A percentile compares a stretch with the other conserved stretches of the same genome.
These are phyloP conservation scores for Falco concolor DNA, from an alignment of 2,797 vertebrate genomes.

Conservation along the genomic window DNA sequence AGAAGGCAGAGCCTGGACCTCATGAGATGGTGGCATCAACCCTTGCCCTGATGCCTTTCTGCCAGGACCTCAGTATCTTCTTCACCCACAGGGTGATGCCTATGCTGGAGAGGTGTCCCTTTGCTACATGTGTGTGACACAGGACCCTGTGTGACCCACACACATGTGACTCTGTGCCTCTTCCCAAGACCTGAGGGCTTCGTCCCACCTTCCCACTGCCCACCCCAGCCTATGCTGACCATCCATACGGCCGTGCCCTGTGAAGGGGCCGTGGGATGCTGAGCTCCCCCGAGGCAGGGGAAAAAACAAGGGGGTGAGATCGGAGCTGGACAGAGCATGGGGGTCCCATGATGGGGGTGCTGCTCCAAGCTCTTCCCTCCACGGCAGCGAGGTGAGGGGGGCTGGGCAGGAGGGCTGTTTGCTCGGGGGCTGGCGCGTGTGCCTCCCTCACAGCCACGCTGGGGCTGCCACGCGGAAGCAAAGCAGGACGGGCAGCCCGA, in stretches of 20 bases:
- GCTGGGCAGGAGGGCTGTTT: not conserved
- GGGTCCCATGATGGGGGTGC: not conserved
- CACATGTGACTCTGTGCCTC: accelerated
- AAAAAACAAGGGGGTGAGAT: not conserved
- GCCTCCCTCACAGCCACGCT: not conserved
- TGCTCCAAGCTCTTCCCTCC: not conserved
- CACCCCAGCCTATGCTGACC: not conserved
- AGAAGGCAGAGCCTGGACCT: not conserved
- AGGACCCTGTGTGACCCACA: not conserved
- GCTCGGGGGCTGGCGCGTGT: not conserved
- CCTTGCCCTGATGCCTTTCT: not conserved
- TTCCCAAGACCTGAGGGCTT: not conserved
- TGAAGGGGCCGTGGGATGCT: accelerated
- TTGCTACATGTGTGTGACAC: accelerated
- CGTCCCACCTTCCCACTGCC: not conserved
- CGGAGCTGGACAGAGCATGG: accelerated
- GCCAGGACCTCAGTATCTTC: not conserved
- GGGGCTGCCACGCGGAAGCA: not conserved
- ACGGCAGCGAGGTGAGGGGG: accelerated
- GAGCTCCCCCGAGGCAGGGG: not conserved
- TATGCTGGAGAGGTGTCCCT: not conserved
- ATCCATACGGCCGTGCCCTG: accelerated
- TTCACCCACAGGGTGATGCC: accelerated
- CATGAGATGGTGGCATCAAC: accelerated
- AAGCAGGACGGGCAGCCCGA: accelerated